Evolutionary conservation across 2,888 invertebrate genomes (phyloP), one percentile per base, ranked within the genome.

Genomic region (Artemia sinica): DNA sequence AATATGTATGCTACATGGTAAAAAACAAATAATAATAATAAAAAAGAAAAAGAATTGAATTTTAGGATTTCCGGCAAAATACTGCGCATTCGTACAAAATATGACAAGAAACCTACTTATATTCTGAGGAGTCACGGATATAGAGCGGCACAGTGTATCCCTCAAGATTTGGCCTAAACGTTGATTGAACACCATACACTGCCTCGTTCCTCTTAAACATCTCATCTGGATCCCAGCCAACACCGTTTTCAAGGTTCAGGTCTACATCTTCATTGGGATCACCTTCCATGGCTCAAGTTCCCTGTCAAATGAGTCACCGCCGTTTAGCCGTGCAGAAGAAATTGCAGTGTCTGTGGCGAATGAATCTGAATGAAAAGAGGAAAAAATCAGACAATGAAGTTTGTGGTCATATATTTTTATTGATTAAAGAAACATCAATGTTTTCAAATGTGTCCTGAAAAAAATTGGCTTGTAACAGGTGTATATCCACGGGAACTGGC

Each of bases 141-240:
- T 91, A 87, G 75, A 96, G 80, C 72, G 85, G 88, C 74, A 91
- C 84, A 72, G 96, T 96, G 77, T 97, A 97, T 58, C 91, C 91
- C n/a, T 86, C 83, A 74, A 97, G 79, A 71, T 88, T 87, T 75
- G 92, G 89, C 77, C 93, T 92, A 78, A 90, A 97, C 4, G 91
- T 91, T 73, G 93, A 89, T 75, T 87, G 87, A 11, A 96, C 91
- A 69, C 95, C 93, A 79, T 94, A 95, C 73, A 88, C 84, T 76
- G 85, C 84, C 77, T 91, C 91, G 80, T 96, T 96, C 77, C 87
- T 90, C 73, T 87, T 84, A 80, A 97, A 97, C 96, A 97, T 97
- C 74, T 96, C 95, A 78, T 88, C 86, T 3, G 89, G 88, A 81
- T 94, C 91, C 96, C 97, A 97, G 71, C 96, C 96, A 81, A 93